Conservation (phyloP, 2,888 invertebrate species). For the Dusona sp. region DNA sequence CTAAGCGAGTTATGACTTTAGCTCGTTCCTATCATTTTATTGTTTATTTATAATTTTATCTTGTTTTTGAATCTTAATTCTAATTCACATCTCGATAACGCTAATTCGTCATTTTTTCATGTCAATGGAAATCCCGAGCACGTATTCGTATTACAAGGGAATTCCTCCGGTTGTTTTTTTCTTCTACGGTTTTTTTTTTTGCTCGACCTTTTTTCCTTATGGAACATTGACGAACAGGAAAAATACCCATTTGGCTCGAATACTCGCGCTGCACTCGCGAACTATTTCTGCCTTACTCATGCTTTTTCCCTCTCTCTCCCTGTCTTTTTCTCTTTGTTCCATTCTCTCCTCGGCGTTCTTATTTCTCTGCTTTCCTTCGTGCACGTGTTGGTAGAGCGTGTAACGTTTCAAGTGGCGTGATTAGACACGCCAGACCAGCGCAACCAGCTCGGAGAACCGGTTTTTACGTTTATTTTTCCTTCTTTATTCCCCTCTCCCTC, state of each 20-base stretch:
- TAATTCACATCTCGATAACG: neutral
- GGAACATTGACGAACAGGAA: constrained; percentile 30
- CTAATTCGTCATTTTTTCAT: neutral
- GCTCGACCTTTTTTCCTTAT: constrained; percentile 32
- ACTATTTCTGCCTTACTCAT: constrained; percentile 48
- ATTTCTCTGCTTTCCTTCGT: constrained; percentile 38
- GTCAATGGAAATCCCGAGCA: constrained; percentile 22
- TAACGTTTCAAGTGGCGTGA: constrained; percentile 79
- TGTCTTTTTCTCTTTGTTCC: constrained; percentile 8
- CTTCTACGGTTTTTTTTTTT: neutral
- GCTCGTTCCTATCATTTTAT: neutral
- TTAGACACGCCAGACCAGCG: constrained; percentile 77
- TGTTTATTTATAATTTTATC: neutral
- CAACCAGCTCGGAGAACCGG: constrained; percentile 58
- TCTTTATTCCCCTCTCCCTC: constrained; percentile 49
- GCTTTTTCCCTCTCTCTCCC: constrained; percentile 9
- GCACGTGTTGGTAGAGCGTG: constrained; percentile 72
- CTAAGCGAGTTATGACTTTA: constrained; percentile 37
- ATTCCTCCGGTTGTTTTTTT: neutral
- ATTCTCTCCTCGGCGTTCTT: constrained; percentile 5
- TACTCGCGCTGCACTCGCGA: constrained; percentile 67
- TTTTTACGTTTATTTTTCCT: constrained; percentile 62
- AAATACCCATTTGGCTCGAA: constrained; percentile 63
- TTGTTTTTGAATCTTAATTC: neutral
- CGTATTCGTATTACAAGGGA: neutral